Base-by-base conservation (phyloP, 2,113 vertebrate species). In the Cettia cetti region DNA sequence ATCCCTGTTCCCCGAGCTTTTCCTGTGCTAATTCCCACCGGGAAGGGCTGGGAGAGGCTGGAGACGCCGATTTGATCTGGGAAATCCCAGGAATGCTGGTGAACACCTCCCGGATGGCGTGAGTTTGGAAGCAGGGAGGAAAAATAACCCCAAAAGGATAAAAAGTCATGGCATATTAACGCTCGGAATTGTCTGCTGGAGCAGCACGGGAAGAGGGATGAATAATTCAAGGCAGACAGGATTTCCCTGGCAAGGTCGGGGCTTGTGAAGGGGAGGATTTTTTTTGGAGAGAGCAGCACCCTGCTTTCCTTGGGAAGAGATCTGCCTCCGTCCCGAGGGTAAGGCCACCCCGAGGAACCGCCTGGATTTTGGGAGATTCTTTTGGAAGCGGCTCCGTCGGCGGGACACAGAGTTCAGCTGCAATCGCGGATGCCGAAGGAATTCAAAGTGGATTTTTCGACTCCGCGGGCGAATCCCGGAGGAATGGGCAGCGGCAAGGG, bases 161-260 rank as follows among this genome's bases (percentile, higher is more conserved):
- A 71, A 61, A 97, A 97, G 93, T 97, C 97, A 92, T 96, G 97
- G 92, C 85, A 94, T 96, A 96, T 97, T 97, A 97, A 98, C 96
- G 96, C 95, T 90, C 95, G 97, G 96, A 95, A 95, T 96, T 78
- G 87, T 70, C 66, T 37, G 89, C 96, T 95, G 97, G 82, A 84
- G 94, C 94, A 83, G 97, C 96, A 92, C 52, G 86, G 95, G 93
- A 95, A 97, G 95, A 82, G 52, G 63, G 83, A 97, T 98, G 98
- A 98, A 98, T 98, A 98, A 98, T 98, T 98, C 97, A 98, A 78
- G 82, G 27, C 86, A 95, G 97, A 95, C 96, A 95, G 95, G 89
- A 95, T 90, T 96, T 96, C 92, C 95, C 91, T 92, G 70, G 80
- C 95, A 97, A 98, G 98, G 98, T 98, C 98, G 97, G 98, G 94